phyloP scores from a whole-genome alignment of 2,797 vertebrate genomes.

The Cossypha polioptera region DNA sequence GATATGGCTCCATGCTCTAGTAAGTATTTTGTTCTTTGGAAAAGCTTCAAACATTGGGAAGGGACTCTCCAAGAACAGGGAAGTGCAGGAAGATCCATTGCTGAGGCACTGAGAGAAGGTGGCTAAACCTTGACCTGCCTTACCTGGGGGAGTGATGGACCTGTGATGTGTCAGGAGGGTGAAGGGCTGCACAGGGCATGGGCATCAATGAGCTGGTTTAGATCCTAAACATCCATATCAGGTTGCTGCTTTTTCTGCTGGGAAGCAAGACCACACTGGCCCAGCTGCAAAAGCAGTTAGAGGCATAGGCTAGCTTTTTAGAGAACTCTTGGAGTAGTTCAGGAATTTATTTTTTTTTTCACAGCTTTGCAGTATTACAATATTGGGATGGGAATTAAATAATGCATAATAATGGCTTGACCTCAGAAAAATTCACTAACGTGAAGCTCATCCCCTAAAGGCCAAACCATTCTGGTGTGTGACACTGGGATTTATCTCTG shows the following conservation, averaged over 20 bases:
- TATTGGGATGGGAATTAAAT: not conserved
- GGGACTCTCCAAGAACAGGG: not conserved
- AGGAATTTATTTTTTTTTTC: not conserved
- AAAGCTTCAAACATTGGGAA: not conserved
- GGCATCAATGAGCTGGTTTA: not conserved
- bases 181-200: not conserved
- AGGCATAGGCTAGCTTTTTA: not conserved
- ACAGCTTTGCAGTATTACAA: not conserved
- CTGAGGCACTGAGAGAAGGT: not conserved
- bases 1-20: not conserved
- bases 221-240: not conserved
- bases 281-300: conserved; percentile 4
- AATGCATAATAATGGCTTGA: not conserved
- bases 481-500: not conserved
- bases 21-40: not conserved
- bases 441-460: not conserved
- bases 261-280: not conserved
- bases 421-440: not conserved
- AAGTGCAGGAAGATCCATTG: not conserved
- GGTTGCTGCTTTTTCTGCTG: not conserved
- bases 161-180: not conserved
- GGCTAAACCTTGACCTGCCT: not conserved
- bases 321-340: not conserved
- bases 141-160: accelerated
- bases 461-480: not conserved